phyloP scores from a whole-genome alignment of 92 coral and sea anemone species.

The Diadumene lineata region DNA sequence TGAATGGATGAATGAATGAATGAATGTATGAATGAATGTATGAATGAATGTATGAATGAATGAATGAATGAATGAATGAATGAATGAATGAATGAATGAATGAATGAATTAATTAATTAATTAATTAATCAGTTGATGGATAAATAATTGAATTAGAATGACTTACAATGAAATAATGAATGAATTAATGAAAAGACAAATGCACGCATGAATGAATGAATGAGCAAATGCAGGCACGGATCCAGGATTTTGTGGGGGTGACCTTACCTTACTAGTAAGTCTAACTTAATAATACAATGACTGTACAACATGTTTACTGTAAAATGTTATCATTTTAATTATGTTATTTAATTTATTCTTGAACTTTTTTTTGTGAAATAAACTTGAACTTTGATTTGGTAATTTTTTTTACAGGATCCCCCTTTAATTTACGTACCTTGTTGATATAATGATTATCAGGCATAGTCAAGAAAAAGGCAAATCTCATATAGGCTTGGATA shows the following conservation, averaged over 20 bases:
- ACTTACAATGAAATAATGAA: not conserved
- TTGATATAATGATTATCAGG: not conserved
- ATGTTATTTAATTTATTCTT: too few relatives aligned
- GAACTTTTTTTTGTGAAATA: too few relatives aligned
- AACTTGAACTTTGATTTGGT: too few relatives aligned
- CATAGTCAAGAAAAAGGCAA: not conserved
- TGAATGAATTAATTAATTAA: not conserved
- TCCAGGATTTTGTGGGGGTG: too few relatives aligned
- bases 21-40: not conserved
- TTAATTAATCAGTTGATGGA: not conserved
- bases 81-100: not conserved
- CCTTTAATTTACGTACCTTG: not conserved
- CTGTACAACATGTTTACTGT: too few relatives aligned
- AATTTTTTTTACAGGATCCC: too few relatives aligned
- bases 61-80: not conserved
- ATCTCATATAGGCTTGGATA: not conserved
- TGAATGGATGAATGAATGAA: not conserved
- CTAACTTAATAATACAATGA: too few relatives aligned
- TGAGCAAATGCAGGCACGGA: not conserved
- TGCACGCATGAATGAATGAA: not conserved
- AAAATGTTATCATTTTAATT: too few relatives aligned
- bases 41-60: not conserved
- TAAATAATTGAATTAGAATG: not conserved
- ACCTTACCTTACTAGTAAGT: too few relatives aligned
- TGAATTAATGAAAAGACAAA: not conserved